A percentile compares a stretch with the other conserved stretches of the same genome.
phyloP scores from a whole-genome alignment of 2,797 vertebrate genomes.

The Scolopax bukidnonensis region DNA sequence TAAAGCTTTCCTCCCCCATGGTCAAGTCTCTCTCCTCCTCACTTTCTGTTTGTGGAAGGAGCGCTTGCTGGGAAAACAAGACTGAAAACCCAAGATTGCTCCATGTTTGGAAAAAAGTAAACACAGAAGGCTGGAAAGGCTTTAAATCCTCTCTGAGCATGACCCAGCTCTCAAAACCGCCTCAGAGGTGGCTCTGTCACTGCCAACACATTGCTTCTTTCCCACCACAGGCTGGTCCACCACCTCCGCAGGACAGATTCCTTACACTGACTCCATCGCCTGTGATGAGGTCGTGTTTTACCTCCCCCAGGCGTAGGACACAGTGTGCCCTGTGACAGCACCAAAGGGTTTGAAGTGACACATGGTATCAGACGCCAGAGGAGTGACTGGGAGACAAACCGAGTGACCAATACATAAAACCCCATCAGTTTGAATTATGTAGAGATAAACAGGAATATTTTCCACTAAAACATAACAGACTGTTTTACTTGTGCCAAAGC shows the following conservation, averaged over 20 bases:
- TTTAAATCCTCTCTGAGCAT: not conserved
- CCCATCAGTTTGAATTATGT: not conserved
- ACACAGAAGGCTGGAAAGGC: not conserved
- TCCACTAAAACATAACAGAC: not conserved
- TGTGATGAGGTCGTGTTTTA: accelerated
- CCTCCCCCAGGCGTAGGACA: not conserved
- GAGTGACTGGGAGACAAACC: not conserved
- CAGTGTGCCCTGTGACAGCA: accelerated
- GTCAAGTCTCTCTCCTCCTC: not conserved
- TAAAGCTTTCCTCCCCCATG: not conserved
- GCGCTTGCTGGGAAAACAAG: not conserved
- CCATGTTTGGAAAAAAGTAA: not conserved
- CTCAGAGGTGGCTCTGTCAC: not conserved
- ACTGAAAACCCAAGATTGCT: not conserved
- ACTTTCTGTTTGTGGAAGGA: not conserved
- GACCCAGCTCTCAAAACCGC: not conserved
- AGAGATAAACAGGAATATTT: not conserved
- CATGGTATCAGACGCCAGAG: not conserved
- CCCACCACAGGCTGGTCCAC: not conserved
- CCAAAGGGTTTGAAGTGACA: not conserved
- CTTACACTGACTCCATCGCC: not conserved
- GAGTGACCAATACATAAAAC: not conserved
- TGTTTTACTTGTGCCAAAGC: not conserved
- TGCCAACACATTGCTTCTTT: not conserved
- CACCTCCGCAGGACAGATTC: accelerated